These are phyloP conservation scores for Folsomia manolachei DNA, from an alignment of 2,888 invertebrate genomes.

Conservation along the genomic window DNA sequence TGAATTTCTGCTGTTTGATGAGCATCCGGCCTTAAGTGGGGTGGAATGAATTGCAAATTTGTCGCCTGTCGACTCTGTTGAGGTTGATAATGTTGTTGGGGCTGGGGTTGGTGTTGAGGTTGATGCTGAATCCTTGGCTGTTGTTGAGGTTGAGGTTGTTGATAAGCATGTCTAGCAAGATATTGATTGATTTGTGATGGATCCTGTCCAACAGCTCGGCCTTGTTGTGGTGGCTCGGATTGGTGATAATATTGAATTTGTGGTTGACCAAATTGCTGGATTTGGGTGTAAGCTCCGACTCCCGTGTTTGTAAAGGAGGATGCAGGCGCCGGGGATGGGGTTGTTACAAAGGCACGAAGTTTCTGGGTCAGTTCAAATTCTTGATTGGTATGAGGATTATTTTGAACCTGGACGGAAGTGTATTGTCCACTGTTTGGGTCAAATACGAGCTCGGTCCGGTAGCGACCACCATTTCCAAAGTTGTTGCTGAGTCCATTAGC, in stretches of 20 bases:
- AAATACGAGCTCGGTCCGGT: constrained; percentile 73
- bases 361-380: constrained; percentile 70
- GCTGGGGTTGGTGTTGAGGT: constrained; percentile 29
- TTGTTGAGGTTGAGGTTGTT: constrained; percentile 30
- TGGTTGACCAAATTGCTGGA: constrained; percentile 39
- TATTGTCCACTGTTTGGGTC: constrained; percentile 75
- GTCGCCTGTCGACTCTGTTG: constrained; percentile 20
- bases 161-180: constrained; percentile 33
- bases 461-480: constrained; percentile 58
- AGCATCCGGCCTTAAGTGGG: constrained; percentile 29
- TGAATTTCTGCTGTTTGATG: constrained; percentile 18
- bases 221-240: constrained; percentile 16
- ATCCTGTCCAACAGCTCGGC: constrained; percentile 8
- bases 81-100: constrained; percentile 23
- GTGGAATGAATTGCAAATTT: constrained; percentile 35
- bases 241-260: constrained; percentile 53
- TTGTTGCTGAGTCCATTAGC: constrained; percentile 1
- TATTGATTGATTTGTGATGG: constrained; percentile 32
- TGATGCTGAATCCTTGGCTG: constrained; percentile 11
- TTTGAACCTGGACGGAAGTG: constrained; percentile 73
- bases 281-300: constrained; percentile 24
- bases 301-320: constrained; percentile 6
- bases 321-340: neutral
- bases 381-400: constrained; percentile 61
- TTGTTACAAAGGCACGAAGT: constrained; percentile 67